Base-by-base conservation (phyloP, 1,140 invertebrate genomes). In the Drosophila sproati region DNA sequence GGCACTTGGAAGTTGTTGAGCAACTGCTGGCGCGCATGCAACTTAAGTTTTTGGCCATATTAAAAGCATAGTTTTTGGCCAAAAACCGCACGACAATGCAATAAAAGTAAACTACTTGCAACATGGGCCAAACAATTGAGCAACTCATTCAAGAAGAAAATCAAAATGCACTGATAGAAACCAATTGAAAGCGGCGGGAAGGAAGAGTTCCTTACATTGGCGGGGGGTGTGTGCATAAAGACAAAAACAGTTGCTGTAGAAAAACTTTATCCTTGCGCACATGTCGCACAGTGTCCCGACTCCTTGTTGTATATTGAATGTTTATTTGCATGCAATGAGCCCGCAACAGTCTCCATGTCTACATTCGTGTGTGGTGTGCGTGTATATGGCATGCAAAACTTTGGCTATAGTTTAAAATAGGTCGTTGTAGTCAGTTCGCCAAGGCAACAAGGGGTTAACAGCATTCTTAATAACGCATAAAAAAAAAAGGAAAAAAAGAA, bases 101-200 rank as follows among this genome's bases (percentile, higher is more conserved):
- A 86, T 86, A 86, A 86, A 86, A 85, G 52, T 68, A 86, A 86
- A 86, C 62, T 61, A 57, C 55, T 55, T 78, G 73, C 78, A 62
- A 82, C 83, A 88, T 78, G 66, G 57, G 80, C 55, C 77, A 82
- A 87, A 88, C 82, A 87, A 87, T 87, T 80, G 83, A 83, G 80
- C 80, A 83, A 88, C 85, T 87, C 85, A 82, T 83, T 88, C 70
- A 83, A 76, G 77, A 83, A 80, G 73, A 87, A 87, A 87, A 87
- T 87, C 83, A 87, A 87, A 87, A 83, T 87, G 83, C 83, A 88
- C 73, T 88, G 83, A 87, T 87, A 87, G 76, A 88, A 88, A 88
- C 69, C 83, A 87, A 88, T 87, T 83, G 77, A 77, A 73, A 61
- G 76, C 54, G 59, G 12, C 20, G 20, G 20, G 20, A 2, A 20